Conservation (phyloP, 2,797 vertebrate species). For the Bovichtus variegatus region DNA sequence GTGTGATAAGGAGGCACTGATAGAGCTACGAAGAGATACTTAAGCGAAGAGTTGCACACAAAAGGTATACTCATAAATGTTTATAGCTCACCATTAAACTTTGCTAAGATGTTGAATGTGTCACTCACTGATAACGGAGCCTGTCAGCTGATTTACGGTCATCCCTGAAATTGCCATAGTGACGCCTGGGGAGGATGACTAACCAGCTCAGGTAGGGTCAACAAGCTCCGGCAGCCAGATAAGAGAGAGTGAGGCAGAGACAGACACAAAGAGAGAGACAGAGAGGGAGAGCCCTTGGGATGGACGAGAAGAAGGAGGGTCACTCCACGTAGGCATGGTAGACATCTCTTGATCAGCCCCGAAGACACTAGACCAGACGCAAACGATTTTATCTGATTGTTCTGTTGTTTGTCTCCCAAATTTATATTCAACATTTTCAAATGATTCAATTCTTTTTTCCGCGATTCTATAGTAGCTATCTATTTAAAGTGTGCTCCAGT, state of each 20-base stretch:
- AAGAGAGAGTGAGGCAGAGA: slow-evolving; percentile 59
- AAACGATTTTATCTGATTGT: slow-evolving; percentile 69
- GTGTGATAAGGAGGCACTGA: slow-evolving; percentile 76
- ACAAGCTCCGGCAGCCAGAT: slow-evolving; percentile 76
- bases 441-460: slow-evolving; percentile 18
- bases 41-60: slow-evolving; percentile 67
- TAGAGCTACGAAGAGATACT: slow-evolving; percentile 71
- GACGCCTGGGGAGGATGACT: slow-evolving; percentile 82
- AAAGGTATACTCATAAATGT: slow-evolving; percentile 82
- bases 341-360: slow-evolving; percentile 79
- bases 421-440: slow-evolving; percentile 45
- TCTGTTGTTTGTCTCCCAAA: slow-evolving; percentile 46
- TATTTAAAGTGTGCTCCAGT: slow-evolving; percentile 46
- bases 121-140: slow-evolving; percentile 76
- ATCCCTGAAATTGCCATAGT: slow-evolving; percentile 78
- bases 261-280: slow-evolving; percentile 62
- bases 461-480: slow-evolving; percentile 12
- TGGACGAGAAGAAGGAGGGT: slow-evolving; percentile 71
- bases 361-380: slow-evolving; percentile 72
- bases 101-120: slow-evolving; percentile 85
- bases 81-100: slow-evolving; percentile 86
- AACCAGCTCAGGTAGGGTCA: slow-evolving; percentile 79
- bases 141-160: slow-evolving; percentile 81
- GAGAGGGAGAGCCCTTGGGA: slow-evolving; percentile 65
- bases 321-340: slow-evolving; percentile 68